Conservation (phyloP, 2,888 invertebrate species). For the Chesias legatella region DNA sequence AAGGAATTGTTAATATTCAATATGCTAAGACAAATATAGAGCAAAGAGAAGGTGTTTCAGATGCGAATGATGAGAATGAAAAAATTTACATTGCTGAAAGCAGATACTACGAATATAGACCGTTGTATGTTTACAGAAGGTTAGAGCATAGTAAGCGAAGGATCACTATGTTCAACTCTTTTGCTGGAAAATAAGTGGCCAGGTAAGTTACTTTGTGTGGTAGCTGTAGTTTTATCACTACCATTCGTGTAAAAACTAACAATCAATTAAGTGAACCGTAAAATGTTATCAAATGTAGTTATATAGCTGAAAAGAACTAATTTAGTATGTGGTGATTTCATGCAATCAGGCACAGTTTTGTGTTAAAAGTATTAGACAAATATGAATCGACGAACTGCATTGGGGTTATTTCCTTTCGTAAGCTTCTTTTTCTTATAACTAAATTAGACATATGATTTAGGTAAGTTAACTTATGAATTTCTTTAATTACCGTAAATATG, state of each 20-base stretch:
- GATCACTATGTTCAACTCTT: constrained; percentile 67
- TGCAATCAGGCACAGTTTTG: constrained; percentile 3
- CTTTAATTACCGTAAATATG: background rate
- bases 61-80: constrained; percentile 23
- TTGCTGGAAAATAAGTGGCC: constrained; percentile 51
- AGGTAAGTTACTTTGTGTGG: too few species aligned
- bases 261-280: constrained; percentile 8
- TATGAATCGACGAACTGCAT: constrained; percentile 19
- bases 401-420: constrained; percentile 15
- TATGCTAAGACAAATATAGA: background rate
- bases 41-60: constrained; percentile 13
- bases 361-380: constrained; percentile 7
- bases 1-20: background rate
- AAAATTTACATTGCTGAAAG: constrained; percentile 50
- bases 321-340: constrained; percentile 5
- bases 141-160: constrained; percentile 65
- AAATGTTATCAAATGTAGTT: background rate
- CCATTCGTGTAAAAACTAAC: constrained; percentile 2
- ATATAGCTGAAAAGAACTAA: background rate
- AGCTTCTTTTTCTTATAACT: constrained; percentile 7
- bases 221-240: too few species aligned
- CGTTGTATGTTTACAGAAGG: constrained; percentile 61
- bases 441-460: too few species aligned
- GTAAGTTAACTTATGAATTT: background rate
- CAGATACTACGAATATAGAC: constrained; percentile 57